Evolutionary conservation across 2,113 vertebrate species (phyloP).

Genomic region (Elephas maximus): DNA sequence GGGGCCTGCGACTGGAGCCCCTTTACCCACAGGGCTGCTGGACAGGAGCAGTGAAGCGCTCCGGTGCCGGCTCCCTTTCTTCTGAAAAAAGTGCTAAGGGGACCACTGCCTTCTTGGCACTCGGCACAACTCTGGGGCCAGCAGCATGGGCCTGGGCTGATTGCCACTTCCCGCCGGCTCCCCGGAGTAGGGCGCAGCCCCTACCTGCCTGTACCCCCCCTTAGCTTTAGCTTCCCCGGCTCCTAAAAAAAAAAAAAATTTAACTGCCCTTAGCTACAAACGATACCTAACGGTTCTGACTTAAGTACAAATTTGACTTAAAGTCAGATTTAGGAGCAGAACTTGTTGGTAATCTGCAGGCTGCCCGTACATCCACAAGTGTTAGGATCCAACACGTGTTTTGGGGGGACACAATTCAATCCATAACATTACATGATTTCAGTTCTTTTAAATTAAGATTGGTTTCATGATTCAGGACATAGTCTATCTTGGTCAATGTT

Average conservation of each 20-base stretch:
- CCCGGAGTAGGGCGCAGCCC: background rate
- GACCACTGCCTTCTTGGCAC: background rate
- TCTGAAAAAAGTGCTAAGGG: background rate
- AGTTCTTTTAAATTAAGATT: too few relatives aligned
- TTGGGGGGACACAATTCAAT: too few relatives aligned
- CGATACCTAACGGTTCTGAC: too few relatives aligned
- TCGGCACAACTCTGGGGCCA: slow-evolving; percentile 51
- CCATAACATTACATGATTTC: too few relatives aligned
- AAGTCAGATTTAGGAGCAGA: too few relatives aligned
- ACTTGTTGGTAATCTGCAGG: too few relatives aligned
- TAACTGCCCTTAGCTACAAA: too few relatives aligned
- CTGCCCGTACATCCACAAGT: too few relatives aligned
- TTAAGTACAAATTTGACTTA: too few relatives aligned
- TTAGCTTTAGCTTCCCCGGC: background rate
- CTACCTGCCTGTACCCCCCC: background rate
- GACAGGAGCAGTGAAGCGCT: background rate
- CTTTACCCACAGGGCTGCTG: background rate
- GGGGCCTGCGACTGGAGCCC: background rate
- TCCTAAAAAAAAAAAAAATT: background rate
- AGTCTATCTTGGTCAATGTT: too few relatives aligned
- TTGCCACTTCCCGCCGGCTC: slow-evolving; percentile 53
- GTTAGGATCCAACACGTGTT: too few relatives aligned
- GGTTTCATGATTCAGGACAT: too few relatives aligned
- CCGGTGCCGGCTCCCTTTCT: background rate
- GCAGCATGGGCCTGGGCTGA: slow-evolving; percentile 8